Conservation (phyloP, 2,888 invertebrate genomes). For the Deilephila elpenor region DNA sequence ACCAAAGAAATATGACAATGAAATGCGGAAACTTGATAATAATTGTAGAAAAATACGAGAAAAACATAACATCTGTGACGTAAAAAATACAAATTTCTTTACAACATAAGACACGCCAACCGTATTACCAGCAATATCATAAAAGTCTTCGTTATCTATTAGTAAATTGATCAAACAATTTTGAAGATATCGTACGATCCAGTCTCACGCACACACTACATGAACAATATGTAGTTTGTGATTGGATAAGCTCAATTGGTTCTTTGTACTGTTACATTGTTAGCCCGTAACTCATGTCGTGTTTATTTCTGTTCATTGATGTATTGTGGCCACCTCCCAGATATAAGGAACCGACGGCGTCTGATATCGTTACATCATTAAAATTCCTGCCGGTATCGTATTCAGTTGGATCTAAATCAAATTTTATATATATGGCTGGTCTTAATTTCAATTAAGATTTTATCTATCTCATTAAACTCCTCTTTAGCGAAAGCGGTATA, state of each 20-base stretch:
- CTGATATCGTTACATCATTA: not conserved
- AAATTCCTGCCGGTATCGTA: not conserved
- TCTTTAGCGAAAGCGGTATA: too few species aligned
- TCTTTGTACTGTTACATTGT: conserved; percentile 57
- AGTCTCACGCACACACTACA: conserved; percentile 1
- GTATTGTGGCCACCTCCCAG: conserved; percentile 4
- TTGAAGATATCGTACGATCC: not conserved
- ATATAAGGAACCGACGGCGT: not conserved
- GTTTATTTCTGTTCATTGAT: conserved; percentile 27
- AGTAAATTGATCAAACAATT: not conserved
- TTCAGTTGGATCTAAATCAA: not conserved
- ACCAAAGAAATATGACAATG: too few species aligned
- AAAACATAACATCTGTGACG: too few species aligned
- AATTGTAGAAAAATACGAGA: too few species aligned
- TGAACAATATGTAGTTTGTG: conserved; percentile 45
- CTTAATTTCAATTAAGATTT: not conserved
- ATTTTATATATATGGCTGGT: not conserved
- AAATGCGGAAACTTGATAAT: too few species aligned
- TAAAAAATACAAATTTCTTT: too few species aligned
- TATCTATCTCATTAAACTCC: not conserved
- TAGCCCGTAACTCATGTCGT: conserved; percentile 30
- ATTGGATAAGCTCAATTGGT: conserved; percentile 73
- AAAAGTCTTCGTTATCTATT: not conserved
- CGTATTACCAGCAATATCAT: not conserved
- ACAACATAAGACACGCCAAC: too few species aligned